These are phyloP conservation scores for Temnothorax ravouxi DNA, from an alignment of 2,888 invertebrate genomes.

Conservation along the genomic window DNA sequence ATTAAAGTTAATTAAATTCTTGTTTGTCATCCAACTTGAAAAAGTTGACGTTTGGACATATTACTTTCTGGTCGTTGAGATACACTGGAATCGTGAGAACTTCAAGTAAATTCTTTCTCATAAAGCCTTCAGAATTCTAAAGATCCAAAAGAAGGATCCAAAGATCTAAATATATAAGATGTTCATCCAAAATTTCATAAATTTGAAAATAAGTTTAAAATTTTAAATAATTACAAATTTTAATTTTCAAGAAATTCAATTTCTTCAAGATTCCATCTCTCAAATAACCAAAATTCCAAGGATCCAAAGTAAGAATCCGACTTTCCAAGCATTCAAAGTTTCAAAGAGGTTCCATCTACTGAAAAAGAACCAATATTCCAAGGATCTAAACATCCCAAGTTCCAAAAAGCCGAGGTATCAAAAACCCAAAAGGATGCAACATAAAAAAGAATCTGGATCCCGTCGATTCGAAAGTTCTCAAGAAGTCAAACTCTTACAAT, in stretches of 20 bases:
- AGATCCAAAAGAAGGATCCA: not conserved
- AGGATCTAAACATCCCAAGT: not conserved
- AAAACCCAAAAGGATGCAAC: slow-evolving; percentile 4
- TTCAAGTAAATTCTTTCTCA: not conserved
- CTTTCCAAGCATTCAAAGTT: not conserved
- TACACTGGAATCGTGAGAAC: not conserved
- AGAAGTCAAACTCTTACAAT: not conserved
- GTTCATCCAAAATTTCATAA: not conserved
- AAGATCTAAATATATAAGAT: not conserved
- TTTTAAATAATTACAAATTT: not conserved
- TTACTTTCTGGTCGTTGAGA: slow-evolving; percentile 18
- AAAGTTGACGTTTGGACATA: not conserved
- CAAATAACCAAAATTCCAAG: not conserved
- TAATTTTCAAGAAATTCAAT: not conserved
- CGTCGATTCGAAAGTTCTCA: not conserved
- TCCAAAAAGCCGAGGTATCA: not conserved
- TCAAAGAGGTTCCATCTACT: not conserved
- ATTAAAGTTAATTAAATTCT: slow-evolving; percentile 11
- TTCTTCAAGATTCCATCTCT: not conserved
- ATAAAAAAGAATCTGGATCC: slow-evolving; percentile 8
- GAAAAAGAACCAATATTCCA: not conserved
- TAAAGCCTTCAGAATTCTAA: not conserved
- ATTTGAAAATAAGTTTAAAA: not conserved
- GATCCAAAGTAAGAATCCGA: not conserved
- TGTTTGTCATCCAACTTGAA: slow-evolving; percentile 1